phyloP scores from a whole-genome alignment of 2,888 invertebrate genomes.

The Onthophagus sagittarius region DNA sequence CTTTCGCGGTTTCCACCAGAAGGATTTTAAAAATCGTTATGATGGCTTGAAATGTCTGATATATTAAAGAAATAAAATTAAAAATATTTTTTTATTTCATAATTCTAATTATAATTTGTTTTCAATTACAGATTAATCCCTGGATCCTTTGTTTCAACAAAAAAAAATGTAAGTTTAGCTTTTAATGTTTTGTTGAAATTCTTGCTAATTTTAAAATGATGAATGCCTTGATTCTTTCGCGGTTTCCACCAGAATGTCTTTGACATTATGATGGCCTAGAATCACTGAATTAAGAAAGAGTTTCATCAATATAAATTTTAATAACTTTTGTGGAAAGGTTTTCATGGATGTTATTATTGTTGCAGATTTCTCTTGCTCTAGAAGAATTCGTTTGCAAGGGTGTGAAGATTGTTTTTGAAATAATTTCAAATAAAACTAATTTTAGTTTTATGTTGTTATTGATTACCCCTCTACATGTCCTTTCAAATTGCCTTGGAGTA shows the following conservation, averaged over 20 bases:
- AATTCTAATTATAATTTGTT: neutral
- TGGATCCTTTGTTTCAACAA: neutral
- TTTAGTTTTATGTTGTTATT: too few relatives aligned
- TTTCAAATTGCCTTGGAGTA: too few relatives aligned
- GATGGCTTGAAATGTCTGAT: conserved; percentile 46
- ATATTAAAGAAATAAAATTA: neutral
- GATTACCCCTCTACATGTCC: too few relatives aligned
- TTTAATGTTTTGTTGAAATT: neutral
- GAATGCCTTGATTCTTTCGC: conserved; percentile 63
- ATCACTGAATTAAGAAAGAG: conserved; percentile 21
- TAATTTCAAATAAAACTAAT: too few relatives aligned
- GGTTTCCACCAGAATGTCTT: conserved; percentile 62
- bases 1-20: conserved; percentile 68
- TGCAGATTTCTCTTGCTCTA: neutral
- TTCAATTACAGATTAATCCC: neutral
- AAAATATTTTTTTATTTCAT: neutral
- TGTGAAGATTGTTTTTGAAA: too few relatives aligned
- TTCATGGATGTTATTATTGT: neutral
- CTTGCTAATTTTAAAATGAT: conserved; percentile 34
- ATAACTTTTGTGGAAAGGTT: neutral
- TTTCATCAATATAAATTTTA: neutral
- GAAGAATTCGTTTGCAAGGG: too few relatives aligned
- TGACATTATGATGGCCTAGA: conserved; percentile 36
- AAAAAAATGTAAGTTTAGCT: neutral
- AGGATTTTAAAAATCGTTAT: conserved; percentile 46